Evolutionary conservation across 2,888 invertebrate genomes (phyloP), one percentile per base, ranked within the genome.

Genomic region (Drosophila meridiana): DNA sequence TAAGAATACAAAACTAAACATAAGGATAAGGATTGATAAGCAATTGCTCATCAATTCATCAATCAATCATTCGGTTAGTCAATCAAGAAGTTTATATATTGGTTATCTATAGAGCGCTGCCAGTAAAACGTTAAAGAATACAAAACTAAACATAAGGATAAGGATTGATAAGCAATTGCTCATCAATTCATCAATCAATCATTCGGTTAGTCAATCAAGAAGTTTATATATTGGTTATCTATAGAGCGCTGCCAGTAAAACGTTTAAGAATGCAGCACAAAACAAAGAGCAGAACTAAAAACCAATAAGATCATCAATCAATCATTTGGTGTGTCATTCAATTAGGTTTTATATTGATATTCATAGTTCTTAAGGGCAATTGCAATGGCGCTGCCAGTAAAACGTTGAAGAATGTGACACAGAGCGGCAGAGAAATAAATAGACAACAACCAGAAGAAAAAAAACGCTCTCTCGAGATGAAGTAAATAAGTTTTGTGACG

Each of bases 391-490:
- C 43, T 3, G 65, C 28, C 66, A n/a, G 50, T 65, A 65, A 65
- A 65, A 64, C 65, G 65, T 52, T 65, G 42, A 52, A 65, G 65
- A 65, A 65, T 65, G 64, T 28, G 34, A 14, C 34, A 43, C 50
- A 50, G 53, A 53, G 50, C 53, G 28, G 28, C 38, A 55, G 38
- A 4, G 8, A 34, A 13, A 52, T 34, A 55, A 40, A 60, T 28
- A 38, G 38, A 42, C 42, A 34, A 34, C 0, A 34, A 34, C 3
- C 6, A 34, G 2, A 34, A 50, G 8, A 20, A 28, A 34, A 43
- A 50, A 30, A 36, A 43, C 34, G 64, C 38, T 34, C 42, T 50
- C 65, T 6, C 28, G 40, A 45, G 50, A 69, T 34, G 50, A 43
- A 34, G 42, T 66, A 62, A 58, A 59, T 47, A n/a, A 47, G 36